These are phyloP conservation scores for Berghia stephanieae DNA, from an alignment of 1,140 invertebrate species.

Conservation along the genomic window DNA sequence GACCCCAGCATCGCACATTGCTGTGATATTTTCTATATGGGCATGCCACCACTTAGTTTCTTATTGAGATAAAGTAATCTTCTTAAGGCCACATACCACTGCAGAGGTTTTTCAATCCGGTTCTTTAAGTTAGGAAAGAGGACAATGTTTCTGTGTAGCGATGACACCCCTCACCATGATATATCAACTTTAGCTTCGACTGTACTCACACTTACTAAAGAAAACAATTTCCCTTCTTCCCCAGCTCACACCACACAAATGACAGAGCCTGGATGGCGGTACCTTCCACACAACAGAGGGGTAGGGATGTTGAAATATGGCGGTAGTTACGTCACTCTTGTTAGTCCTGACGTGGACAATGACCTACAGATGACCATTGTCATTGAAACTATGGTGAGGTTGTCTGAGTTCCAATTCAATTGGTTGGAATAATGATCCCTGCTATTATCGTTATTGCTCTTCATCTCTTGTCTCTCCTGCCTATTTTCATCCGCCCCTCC, in stretches of 20 bases:
- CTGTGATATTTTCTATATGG: too few relatives aligned
- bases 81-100: too few relatives aligned
- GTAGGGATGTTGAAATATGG: conserved; percentile 49
- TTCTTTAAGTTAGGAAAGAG: too few relatives aligned
- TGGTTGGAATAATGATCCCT: too few relatives aligned
- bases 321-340: conserved; percentile 57
- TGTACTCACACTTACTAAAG: too few relatives aligned
- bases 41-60: not conserved
- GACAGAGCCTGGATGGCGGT: conserved; percentile 55
- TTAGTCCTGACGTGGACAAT: conserved; percentile 46
- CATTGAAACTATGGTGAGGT: conserved; percentile 62
- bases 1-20: too few relatives aligned
- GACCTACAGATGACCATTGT: conserved; percentile 60
- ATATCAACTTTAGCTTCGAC: too few relatives aligned
- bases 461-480: not conserved
- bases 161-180: too few relatives aligned
- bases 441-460: not conserved
- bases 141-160: too few relatives aligned
- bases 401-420: not conserved
- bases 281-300: conserved; percentile 54
- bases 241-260: conserved; percentile 64
- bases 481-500: not conserved
- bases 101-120: too few relatives aligned
- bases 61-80: not conserved
- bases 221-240: conserved; percentile 14